A percentile compares a stretch with the other conserved stretches of the same genome.
Conservation (phyloP, 2,113 vertebrate genomes). For the Colistium nudipinnis region DNA sequence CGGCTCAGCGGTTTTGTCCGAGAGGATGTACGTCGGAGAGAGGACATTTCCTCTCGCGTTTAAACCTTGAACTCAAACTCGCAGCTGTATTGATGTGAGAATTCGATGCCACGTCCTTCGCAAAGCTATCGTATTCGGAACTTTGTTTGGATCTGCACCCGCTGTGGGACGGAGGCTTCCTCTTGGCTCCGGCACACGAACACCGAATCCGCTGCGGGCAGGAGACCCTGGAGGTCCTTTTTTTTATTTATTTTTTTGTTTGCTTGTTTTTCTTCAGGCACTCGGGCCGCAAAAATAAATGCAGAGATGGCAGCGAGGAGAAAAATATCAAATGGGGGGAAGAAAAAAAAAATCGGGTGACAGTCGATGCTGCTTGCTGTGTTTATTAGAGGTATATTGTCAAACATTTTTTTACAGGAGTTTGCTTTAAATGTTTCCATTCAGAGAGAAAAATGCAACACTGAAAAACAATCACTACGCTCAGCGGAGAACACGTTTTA, state of each 20-base stretch:
- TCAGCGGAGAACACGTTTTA: slow-evolving; percentile 66
- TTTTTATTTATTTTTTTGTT: no score
- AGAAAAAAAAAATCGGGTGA: neutral
- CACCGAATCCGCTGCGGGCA: slow-evolving; percentile 9
- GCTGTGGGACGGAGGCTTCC: slow-evolving; percentile 6
- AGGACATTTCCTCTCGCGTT: slow-evolving; percentile 26
- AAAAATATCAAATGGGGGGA: no score
- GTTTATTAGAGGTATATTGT: slow-evolving; percentile 82
- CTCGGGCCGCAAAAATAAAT: no score
- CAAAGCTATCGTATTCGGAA: slow-evolving; percentile 22
- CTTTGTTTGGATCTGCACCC: neutral
- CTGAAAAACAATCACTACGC: slow-evolving; percentile 69
- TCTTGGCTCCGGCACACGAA: slow-evolving; percentile 13
- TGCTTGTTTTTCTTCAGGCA: no score
- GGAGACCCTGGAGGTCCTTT: no score
- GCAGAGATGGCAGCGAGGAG: no score
- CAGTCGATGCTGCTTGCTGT: slow-evolving; percentile 67
- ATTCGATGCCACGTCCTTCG: slow-evolving; percentile 19
- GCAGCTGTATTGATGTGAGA: slow-evolving; percentile 10
- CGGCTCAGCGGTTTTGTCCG: slow-evolving; percentile 5
- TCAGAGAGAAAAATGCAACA: slow-evolving; percentile 72
- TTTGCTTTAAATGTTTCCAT: slow-evolving; percentile 76
- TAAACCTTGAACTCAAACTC: slow-evolving; percentile 6
- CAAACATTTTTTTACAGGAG: slow-evolving; percentile 80
- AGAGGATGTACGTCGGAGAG: slow-evolving; percentile 1